Conservation (phyloP, 2,797 vertebrate genomes). For the Acrocephalus scirpaceus region DNA sequence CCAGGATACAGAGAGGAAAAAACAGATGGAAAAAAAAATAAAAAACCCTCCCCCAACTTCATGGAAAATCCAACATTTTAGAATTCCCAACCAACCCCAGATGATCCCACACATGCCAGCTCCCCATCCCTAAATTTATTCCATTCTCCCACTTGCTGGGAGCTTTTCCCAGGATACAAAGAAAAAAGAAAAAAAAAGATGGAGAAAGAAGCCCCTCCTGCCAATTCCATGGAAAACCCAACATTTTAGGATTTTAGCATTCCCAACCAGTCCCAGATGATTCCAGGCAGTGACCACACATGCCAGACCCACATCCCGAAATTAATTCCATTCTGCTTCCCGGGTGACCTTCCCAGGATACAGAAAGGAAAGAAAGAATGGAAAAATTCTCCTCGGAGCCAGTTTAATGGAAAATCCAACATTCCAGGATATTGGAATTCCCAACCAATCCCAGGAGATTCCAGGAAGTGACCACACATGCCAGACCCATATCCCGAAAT, state of each 20-base stretch:
- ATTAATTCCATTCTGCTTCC: not conserved
- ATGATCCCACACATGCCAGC: not conserved
- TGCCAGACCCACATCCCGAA: not conserved
- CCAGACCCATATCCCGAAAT: not conserved
- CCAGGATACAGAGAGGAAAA: not conserved
- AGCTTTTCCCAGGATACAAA: not conserved
- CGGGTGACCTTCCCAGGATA: not conserved
- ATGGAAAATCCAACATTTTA: not conserved
- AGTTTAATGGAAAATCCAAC: not conserved
- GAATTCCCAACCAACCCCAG: not conserved
- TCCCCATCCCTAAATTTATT: not conserved
- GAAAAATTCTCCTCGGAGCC: no score
- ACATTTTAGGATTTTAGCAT: not conserved
- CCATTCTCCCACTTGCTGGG: not conserved
- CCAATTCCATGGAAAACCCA: not conserved
- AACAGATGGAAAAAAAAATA: fast-evolving
- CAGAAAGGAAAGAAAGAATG: no score
- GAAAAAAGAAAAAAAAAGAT: no score
- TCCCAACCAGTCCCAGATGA: not conserved
- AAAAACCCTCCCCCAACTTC: no score
- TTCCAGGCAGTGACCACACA: not conserved
- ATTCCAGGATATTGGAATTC: not conserved
- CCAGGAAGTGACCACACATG: not conserved
- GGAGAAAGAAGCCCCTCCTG: not conserved
- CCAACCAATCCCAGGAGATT: not conserved